Percentiles rank a stretch among this genome's conserved stretches.
phyloP scores from a whole-genome alignment of 37 sponge, comb jelly and placozoan species.

The Corticium candelabrum region DNA sequence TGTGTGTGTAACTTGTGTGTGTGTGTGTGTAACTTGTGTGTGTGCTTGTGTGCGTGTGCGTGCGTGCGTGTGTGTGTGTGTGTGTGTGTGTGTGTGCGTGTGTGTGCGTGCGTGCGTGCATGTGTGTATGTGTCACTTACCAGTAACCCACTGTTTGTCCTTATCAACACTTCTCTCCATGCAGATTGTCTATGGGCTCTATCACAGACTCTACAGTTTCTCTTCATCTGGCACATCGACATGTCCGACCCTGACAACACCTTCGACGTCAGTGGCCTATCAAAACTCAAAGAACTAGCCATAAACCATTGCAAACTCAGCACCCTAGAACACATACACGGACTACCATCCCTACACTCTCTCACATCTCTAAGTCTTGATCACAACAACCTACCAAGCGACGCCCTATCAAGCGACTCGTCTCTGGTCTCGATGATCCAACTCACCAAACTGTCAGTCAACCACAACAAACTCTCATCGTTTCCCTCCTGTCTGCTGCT shows the following conservation, averaged over 20 bases:
- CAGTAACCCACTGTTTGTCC: no score
- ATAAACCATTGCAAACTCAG: neutral
- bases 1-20: no score
- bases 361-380: neutral
- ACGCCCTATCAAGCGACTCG: neutral
- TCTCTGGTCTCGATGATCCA: neutral
- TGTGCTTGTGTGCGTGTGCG: no score
- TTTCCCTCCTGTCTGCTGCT: neutral
- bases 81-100: no score
- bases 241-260: neutral
- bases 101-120: no score
- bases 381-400: neutral
- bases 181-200: neutral
- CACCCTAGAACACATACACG: neutral
- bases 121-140: no score
- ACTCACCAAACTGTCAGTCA: neutral
- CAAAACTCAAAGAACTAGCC: neutral
- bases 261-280: neutral
- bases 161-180: no score
- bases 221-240: neutral
- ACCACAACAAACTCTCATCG: neutral
- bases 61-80: no score
- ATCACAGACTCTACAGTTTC: neutral
- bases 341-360: neutral
- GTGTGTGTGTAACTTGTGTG: no score